These are phyloP conservation scores for Ancistrus triradiatus DNA, from an alignment of 2,113 vertebrate species.

Conservation along the genomic window DNA sequence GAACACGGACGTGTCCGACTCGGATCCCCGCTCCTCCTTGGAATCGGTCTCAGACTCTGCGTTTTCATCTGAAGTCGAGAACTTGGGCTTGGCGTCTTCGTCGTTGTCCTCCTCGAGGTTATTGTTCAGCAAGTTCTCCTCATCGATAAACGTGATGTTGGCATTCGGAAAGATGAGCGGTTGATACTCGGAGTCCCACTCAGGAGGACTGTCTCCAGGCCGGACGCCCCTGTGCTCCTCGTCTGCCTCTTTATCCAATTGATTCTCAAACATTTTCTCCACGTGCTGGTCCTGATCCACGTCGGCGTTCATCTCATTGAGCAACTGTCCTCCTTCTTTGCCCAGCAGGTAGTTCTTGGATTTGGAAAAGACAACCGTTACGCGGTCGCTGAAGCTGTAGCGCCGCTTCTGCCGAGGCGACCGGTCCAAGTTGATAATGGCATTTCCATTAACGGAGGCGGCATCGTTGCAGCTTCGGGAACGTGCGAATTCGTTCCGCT, in stretches of 20 bases:
- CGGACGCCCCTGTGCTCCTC: slow-evolving; percentile 57
- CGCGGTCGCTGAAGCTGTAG: slow-evolving; percentile 74
- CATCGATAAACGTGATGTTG: slow-evolving; percentile 81
- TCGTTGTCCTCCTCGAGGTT: slow-evolving; percentile 53
- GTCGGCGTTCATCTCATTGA: slow-evolving; percentile 64
- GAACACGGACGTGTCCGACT: slow-evolving; percentile 81
- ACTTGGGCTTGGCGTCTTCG: slow-evolving; percentile 72
- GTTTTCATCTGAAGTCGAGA: slow-evolving; percentile 85
- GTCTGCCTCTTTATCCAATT: slow-evolving; percentile 85
- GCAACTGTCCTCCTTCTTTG: slow-evolving; percentile 72
- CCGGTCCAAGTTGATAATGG: slow-evolving; percentile 68
- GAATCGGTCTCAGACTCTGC: slow-evolving; percentile 63
- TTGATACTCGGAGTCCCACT: slow-evolving; percentile 83
- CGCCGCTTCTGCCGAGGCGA: slow-evolving; percentile 69
- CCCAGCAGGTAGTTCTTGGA: slow-evolving; percentile 78
- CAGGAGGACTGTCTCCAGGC: slow-evolving; percentile 38
- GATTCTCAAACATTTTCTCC: slow-evolving; percentile 74
- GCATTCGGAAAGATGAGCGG: slow-evolving; percentile 79
- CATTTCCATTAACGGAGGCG: slow-evolving; percentile 51
- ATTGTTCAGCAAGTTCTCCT: slow-evolving; percentile 68
- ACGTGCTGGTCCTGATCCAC: slow-evolving; percentile 54
- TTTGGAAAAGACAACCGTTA: slow-evolving; percentile 84
- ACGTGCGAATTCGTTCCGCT: slow-evolving; percentile 37
- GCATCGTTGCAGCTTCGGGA: slow-evolving; percentile 66
- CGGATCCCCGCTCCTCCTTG: slow-evolving; percentile 72